phyloP scores from a whole-genome alignment of 1,140 invertebrate genomes.

The Drosophila hydei region DNA sequence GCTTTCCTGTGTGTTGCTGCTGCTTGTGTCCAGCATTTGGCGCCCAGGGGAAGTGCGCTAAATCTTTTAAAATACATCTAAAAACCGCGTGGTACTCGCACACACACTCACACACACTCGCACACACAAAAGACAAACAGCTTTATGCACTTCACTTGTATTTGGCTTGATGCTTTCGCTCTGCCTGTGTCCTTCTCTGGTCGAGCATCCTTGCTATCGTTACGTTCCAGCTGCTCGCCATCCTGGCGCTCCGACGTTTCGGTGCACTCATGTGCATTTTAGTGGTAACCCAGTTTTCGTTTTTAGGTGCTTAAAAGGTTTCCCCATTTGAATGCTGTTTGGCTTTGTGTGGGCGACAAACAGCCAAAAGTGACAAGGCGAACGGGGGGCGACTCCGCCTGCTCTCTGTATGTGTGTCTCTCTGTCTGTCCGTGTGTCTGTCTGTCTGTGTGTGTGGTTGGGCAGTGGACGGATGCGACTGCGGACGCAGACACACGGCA shows the following conservation, averaged over 20 bases:
- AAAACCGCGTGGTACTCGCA: conserved; percentile 48
- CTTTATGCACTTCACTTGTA: conserved; percentile 65
- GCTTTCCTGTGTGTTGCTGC: conserved; percentile 5
- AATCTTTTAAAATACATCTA: conserved; percentile 80
- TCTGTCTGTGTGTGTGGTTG: background rate
- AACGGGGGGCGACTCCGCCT: too few species aligned
- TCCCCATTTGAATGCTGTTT: conserved; percentile 53
- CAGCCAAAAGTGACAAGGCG: background rate
- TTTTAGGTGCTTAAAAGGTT: conserved; percentile 56
- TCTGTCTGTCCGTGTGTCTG: background rate
- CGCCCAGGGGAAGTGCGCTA: conserved; percentile 59
- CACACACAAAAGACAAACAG: conserved; percentile 47
- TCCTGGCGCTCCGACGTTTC: conserved; percentile 11
- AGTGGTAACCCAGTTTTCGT: conserved; percentile 76
- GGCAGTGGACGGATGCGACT: conserved; percentile 10
- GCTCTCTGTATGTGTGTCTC: too few species aligned
- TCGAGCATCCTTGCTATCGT: conserved; percentile 8
- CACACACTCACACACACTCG: conserved; percentile 20
- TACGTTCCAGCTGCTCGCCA: conserved; percentile 18
- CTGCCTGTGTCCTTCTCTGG: background rate
- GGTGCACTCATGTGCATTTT: conserved; percentile 59
- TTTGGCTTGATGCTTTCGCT: conserved; percentile 8
- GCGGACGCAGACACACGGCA: background rate
- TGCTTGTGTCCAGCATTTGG: conserved; percentile 61
- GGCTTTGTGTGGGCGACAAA: conserved; percentile 22